Conservation (phyloP, 2,888 invertebrate species). For the Mythimna vitellina region DNA sequence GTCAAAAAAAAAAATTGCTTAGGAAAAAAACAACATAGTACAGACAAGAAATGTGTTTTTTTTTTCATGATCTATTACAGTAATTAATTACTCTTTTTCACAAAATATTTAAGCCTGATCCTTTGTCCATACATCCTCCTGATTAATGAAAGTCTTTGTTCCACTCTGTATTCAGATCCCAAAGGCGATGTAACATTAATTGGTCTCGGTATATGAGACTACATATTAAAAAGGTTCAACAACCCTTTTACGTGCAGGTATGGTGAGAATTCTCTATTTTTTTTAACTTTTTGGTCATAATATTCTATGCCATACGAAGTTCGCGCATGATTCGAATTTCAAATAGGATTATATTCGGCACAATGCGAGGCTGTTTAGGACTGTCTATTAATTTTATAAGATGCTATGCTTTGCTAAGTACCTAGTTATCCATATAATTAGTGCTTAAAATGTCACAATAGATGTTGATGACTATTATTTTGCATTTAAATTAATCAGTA, state of each 20-base stretch:
- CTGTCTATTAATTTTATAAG: slow-evolving; percentile 9
- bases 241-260: slow-evolving; percentile 81
- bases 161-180: slow-evolving; percentile 80
- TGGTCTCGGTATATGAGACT: slow-evolving; percentile 77
- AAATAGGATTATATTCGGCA: slow-evolving; percentile 36
- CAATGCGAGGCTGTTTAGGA: slow-evolving; percentile 31
- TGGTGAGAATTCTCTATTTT: slow-evolving; percentile 70
- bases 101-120: slow-evolving; percentile 30
- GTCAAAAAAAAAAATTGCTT: too few relatives aligned
- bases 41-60: background rate
- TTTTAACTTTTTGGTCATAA: slow-evolving; percentile 66
- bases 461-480: slow-evolving; percentile 32
- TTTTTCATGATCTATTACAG: background rate
- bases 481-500: slow-evolving; percentile 37
- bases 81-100: slow-evolving; percentile 25
- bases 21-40: too few relatives aligned
- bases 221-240: slow-evolving; percentile 86
- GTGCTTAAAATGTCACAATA: slow-evolving; percentile 31
- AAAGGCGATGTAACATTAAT: slow-evolving; percentile 79
- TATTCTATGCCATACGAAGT: slow-evolving; percentile 64
- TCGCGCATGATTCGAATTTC: slow-evolving; percentile 69
- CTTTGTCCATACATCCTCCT: slow-evolving; percentile 42
- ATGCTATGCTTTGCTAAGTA: slow-evolving; percentile 18
- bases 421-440: slow-evolving; percentile 20
- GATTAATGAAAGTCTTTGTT: slow-evolving; percentile 68